Conservation (phyloP, 2,797 vertebrate species). For the Tragopan temminckii region DNA sequence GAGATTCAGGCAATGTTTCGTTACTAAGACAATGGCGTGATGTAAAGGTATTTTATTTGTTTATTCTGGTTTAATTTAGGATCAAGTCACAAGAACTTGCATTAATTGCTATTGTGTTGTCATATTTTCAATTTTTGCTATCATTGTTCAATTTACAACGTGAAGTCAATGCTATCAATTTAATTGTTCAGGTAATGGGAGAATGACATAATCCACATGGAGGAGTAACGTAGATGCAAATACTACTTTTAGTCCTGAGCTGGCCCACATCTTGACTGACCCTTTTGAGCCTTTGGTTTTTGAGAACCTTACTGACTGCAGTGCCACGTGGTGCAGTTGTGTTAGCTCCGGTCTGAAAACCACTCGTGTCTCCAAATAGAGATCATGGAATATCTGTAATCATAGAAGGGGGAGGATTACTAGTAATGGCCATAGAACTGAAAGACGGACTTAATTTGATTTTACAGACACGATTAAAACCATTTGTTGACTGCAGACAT, state of each 20-base stretch:
- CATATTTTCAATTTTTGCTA: neutral
- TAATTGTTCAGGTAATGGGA: rapidly evolving
- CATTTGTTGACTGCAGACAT: neutral
- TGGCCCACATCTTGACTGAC: neutral
- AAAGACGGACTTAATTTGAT: neutral
- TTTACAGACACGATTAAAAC: neutral
- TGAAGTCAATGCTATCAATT: neutral
- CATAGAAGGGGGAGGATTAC: neutral
- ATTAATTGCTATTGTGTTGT: neutral
- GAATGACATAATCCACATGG: neutral
- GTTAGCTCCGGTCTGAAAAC: neutral
- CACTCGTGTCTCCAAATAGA: neutral
- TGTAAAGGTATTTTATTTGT: neutral
- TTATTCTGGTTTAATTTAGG: neutral
- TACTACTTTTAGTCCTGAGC: neutral
- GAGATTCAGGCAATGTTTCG: neutral
- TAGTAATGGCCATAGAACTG: neutral
- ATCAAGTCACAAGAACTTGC: neutral
- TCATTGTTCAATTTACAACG: neutral
- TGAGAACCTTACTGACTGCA: no score
- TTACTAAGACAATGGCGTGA: neutral
- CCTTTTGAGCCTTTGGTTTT: neutral
- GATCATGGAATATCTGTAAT: neutral
- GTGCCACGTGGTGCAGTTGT: rapidly evolving
- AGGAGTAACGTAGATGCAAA: neutral